Base-by-base conservation (phyloP, 2,797 vertebrate species). In the Pelochelys cantorii region DNA sequence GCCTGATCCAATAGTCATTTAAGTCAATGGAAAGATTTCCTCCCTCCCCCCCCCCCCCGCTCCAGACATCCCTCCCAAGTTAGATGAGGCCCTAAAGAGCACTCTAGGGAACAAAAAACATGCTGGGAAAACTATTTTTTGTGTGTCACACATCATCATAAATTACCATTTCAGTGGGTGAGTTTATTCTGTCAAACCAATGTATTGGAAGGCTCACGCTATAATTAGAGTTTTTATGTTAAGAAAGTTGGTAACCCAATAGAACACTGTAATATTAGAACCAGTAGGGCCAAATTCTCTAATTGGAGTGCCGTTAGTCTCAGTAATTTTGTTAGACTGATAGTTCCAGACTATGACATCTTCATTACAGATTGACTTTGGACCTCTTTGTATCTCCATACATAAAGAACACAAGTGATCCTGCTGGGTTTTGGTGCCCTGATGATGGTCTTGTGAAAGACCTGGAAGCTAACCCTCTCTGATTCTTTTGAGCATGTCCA, bases 341-440 rank as follows among this genome's bases (percentile, higher is more conserved):
- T 7, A 15, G 14, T 77, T 48, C 2, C 37, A 74, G 48, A 5
- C 57, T 60, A 79, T 29, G 75, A 79, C 13, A 48, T 0, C 0
- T 25, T 23, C 6, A 14, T 34, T 88, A 48, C 84, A 48, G 53
- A 88, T 37, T 3, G 12, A 13, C 4, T 81, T 1, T 23, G 82
- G n/a, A 2, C 57, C 52, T 25, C 37, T 65, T 86, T 91, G 77
- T 56, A 62, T 31, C 29, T 12, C 77, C 22, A n/a, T 57, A 68
- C 27, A 23, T 8, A 29, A 55, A 71, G 79, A 86, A 56, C 48
- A 1, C 7, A 90, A 89, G 4, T 23, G 37, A 55, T 71, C 42
- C 23, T 84, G 23, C 18, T 74, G 55, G 81, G 86, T 23, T 52
- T 48, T 11, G 71, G 15, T 18, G 8, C 8, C 20, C 10, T 81